These are phyloP conservation scores for Epinotia ramella DNA, from an alignment of 2,888 invertebrate species.

Conservation along the genomic window DNA sequence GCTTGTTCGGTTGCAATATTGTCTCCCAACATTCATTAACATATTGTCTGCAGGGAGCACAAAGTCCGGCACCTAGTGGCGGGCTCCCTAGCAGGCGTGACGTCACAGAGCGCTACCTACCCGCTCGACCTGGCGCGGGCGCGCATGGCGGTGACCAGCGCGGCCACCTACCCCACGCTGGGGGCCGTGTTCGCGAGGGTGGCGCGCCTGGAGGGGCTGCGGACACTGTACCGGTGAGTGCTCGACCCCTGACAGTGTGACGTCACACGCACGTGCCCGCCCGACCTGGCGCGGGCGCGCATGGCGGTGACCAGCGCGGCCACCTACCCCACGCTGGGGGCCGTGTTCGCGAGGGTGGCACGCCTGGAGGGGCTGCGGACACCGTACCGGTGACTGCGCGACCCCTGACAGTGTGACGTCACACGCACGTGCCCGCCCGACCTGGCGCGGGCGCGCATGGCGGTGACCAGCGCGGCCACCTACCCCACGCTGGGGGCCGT, in stretches of 20 bases:
- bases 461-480: constrained; percentile 93
- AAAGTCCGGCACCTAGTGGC: constrained; percentile 89
- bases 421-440: constrained; percentile 97
- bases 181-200: constrained; percentile 88
- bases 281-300: constrained; percentile 78
- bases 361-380: constrained; percentile 90
- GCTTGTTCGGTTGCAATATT: no score
- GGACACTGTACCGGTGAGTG: constrained; percentile 88
- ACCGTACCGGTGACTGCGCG: constrained; percentile 86
- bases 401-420: constrained; percentile 86
- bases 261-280: constrained; percentile 98
- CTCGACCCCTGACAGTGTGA: constrained; percentile 60
- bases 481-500: constrained; percentile 85
- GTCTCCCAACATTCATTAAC: no score
- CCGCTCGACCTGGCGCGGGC: constrained; percentile 98
- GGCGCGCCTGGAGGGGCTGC: constrained; percentile 90
- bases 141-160: constrained; percentile 97
- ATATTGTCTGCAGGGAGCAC: constrained; percentile 60
- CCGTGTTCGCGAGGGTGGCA: constrained; percentile 88
- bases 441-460: constrained; percentile 86
- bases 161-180: constrained; percentile 87
- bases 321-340: constrained; percentile 85
- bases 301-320: constrained; percentile 97
- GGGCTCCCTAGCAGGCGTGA: constrained; percentile 97
- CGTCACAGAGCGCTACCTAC: constrained; percentile 97